These are phyloP conservation scores for Anhinga anhinga DNA, from an alignment of 2,113 vertebrate species.

Conservation along the genomic window DNA sequence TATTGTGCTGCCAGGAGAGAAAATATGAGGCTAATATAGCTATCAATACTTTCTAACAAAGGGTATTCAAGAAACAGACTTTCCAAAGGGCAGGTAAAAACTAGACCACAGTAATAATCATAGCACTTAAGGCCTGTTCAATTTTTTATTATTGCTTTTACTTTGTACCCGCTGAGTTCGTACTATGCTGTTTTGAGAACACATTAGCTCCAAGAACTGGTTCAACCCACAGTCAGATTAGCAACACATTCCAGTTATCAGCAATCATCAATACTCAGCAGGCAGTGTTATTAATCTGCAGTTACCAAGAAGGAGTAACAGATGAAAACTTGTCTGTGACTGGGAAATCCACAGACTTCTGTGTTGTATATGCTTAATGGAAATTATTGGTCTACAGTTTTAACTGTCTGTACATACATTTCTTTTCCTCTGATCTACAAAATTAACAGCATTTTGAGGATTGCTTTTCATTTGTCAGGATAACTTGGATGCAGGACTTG, in stretches of 20 bases:
- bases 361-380: background rate
- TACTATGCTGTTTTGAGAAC: conserved; percentile 55
- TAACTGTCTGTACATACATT: background rate
- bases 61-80: conserved; percentile 45
- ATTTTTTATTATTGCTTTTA: conserved; percentile 79
- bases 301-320: background rate
- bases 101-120: conserved; percentile 67
- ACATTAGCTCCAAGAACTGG: conserved; percentile 59
- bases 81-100: conserved; percentile 64
- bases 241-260: conserved; percentile 54
- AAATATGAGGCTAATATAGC: conserved; percentile 52
- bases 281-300: conserved; percentile 57
- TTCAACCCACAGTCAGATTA: conserved; percentile 55
- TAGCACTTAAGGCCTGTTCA: conserved; percentile 68
- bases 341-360: background rate
- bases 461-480: background rate
- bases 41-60: conserved; percentile 56
- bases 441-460: background rate
- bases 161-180: conserved; percentile 64
- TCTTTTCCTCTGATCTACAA: background rate
- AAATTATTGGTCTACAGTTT: background rate
- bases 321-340: background rate
- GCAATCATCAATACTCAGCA: conserved; percentile 25
- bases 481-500: too few relatives aligned
- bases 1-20: conserved; percentile 35